Percentiles rank a stretch among this genome's conserved stretches.
These are phyloP conservation scores for Cyprinodon diabolis DNA, from an alignment of 2,797 vertebrate species.

Conservation along the genomic window DNA sequence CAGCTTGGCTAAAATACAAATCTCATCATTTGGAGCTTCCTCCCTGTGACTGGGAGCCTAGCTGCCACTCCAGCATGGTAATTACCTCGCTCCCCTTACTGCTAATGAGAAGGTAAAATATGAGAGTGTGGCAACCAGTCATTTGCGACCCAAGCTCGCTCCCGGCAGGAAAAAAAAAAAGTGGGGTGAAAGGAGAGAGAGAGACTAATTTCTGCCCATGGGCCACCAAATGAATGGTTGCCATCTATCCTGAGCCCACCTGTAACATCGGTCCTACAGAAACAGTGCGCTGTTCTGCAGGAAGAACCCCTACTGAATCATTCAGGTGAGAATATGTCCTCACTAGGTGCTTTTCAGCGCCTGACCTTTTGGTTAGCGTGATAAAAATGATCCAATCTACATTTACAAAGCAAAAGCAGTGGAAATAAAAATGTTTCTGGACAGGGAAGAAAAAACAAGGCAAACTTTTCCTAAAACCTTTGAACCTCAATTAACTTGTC, in stretches of 20 bases:
- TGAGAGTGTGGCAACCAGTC: slow-evolving; percentile 69
- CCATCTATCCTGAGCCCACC: slow-evolving; percentile 49
- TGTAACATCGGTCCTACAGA: slow-evolving; percentile 22
- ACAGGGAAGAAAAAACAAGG: not conserved
- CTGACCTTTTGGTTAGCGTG: slow-evolving; percentile 11
- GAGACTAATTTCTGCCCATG: slow-evolving; percentile 54
- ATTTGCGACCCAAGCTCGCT: slow-evolving; percentile 64
- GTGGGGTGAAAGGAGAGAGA: slow-evolving; percentile 1
- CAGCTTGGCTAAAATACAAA: slow-evolving; percentile 49
- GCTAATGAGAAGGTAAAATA: slow-evolving; percentile 83
- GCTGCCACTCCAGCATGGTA: slow-evolving; percentile 74
- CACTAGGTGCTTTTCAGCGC: slow-evolving; percentile 1
- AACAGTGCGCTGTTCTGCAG: slow-evolving; percentile 16
- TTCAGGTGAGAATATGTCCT: not conserved
- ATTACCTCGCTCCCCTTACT: slow-evolving; percentile 76
- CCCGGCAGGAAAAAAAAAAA: slow-evolving; percentile 43
- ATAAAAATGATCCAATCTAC: not conserved
- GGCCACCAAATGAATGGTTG: slow-evolving; percentile 48
- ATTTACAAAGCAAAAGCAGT: not conserved
- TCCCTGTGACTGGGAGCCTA: slow-evolving; percentile 51
- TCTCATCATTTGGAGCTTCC: slow-evolving; percentile 54
- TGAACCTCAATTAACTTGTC: not conserved
- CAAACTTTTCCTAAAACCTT: not conserved
- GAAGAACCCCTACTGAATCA: slow-evolving; percentile 6
- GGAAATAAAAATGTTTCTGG: not conserved